These are phyloP conservation scores for Sylvilagus floridanus DNA, from an alignment of 2,797 vertebrate genomes.

Conservation along the genomic window DNA sequence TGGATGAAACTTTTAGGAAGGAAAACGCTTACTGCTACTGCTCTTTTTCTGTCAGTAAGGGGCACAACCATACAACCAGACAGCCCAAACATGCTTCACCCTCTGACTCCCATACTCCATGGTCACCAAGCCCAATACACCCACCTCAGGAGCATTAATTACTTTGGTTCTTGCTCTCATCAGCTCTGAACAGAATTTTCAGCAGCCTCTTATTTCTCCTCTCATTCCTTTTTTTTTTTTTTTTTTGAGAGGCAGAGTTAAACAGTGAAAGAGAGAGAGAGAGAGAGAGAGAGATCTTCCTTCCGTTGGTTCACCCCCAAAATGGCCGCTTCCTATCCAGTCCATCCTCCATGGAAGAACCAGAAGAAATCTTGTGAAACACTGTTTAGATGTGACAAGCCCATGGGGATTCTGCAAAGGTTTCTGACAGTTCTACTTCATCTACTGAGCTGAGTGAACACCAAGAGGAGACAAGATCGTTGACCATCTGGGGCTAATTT, in stretches of 20 bases:
- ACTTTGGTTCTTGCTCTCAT: neutral
- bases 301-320: too few species aligned
- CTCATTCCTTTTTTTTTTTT: neutral
- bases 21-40: neutral
- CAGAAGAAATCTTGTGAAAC: neutral
- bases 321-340: neutral
- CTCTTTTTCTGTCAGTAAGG: conserved; percentile 9
- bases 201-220: conserved; percentile 21
- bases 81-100: neutral
- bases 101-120: neutral
- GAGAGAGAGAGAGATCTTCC: too few species aligned
- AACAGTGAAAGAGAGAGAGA: too few species aligned
- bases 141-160: neutral
- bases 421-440: conserved; percentile 6
- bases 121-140: neutral
- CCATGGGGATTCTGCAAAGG: conserved; percentile 1
- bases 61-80: neutral
- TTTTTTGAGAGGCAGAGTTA: too few species aligned
- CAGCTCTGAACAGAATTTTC: neutral
- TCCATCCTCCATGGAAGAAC: neutral
- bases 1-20: neutral
- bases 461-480: neutral
- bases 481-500: neutral
- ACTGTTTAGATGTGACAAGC: neutral
- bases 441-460: conserved; percentile 24